Percentiles rank a stretch among this genome's conserved stretches.
These are phyloP conservation scores for Eupithecia tripunctaria DNA, from an alignment of 2,888 invertebrate genomes.

Conservation along the genomic window DNA sequence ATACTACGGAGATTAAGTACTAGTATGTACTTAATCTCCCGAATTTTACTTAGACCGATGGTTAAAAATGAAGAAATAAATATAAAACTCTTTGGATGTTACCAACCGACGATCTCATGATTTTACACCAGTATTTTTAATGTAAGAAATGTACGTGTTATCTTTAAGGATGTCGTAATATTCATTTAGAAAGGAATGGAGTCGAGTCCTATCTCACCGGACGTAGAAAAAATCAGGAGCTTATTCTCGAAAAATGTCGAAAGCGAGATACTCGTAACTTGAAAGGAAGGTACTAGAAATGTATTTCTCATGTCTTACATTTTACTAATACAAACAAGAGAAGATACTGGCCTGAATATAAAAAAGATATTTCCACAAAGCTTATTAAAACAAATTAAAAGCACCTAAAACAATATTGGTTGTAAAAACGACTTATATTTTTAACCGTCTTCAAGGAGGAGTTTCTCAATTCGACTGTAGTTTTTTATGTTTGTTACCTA, in stretches of 20 bases:
- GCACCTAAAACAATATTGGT: not conserved
- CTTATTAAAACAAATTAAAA: too few relatives aligned
- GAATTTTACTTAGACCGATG: too few relatives aligned
- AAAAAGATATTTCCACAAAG: too few relatives aligned
- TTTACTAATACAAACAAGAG: too few relatives aligned
- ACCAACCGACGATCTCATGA: not conserved
- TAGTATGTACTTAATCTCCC: too few relatives aligned
- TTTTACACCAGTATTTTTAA: constrained; percentile 8
- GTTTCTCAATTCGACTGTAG: too few relatives aligned
- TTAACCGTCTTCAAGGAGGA: too few relatives aligned
- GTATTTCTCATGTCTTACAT: not conserved
- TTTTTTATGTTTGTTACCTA: too few relatives aligned
- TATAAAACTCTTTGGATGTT: not conserved
- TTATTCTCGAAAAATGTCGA: constrained; percentile 7
- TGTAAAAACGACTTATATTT: too few relatives aligned
- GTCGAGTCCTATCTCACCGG: constrained; percentile 41
- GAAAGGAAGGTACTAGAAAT: not conserved
- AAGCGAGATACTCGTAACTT: constrained; percentile 2
- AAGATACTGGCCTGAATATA: not conserved
- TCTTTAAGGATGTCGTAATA: constrained; percentile 32
- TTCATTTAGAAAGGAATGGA: constrained; percentile 45
- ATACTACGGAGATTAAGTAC: too few relatives aligned
- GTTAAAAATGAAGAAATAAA: constrained; percentile 10
- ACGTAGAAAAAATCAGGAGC: constrained; percentile 38
- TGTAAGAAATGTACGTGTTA: constrained; percentile 25